Conservation (phyloP, 2,888 invertebrate genomes). For the Prenolepis imparis region DNA sequence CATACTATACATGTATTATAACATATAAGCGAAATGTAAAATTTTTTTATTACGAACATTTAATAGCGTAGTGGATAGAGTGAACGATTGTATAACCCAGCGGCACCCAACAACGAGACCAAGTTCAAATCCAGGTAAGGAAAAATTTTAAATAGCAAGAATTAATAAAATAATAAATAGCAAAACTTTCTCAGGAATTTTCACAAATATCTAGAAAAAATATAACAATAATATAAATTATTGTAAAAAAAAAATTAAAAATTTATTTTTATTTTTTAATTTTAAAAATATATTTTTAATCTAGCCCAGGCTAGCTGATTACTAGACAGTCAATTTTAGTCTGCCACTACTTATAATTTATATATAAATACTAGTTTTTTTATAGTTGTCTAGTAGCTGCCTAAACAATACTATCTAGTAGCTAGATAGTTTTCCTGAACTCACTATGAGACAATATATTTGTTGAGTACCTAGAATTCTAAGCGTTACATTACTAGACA, state of each 20-base stretch:
- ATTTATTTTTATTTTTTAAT: too few species aligned
- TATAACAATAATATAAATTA: too few species aligned
- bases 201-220: too few species aligned
- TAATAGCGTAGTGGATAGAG: neutral
- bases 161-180: too few species aligned
- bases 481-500: constrained; percentile 23
- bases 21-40: neutral
- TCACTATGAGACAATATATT: constrained; percentile 15
- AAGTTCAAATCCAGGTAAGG: neutral
- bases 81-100: neutral
- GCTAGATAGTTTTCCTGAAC: constrained; percentile 3
- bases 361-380: too few species aligned
- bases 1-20: too few species aligned
- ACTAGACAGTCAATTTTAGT: too few species aligned
- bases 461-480: neutral
- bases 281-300: neutral
- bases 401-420: too few species aligned
- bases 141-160: neutral
- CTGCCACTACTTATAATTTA: too few species aligned
- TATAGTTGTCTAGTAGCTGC: too few species aligned
- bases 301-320: constrained; percentile 6
- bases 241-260: too few species aligned
- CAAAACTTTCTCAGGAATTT: too few species aligned
- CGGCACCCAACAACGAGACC: neutral
- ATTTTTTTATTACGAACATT: neutral